Evolutionary conservation across 2,888 invertebrate species (phyloP).

Genomic region (Blastobasis adustella): DNA sequence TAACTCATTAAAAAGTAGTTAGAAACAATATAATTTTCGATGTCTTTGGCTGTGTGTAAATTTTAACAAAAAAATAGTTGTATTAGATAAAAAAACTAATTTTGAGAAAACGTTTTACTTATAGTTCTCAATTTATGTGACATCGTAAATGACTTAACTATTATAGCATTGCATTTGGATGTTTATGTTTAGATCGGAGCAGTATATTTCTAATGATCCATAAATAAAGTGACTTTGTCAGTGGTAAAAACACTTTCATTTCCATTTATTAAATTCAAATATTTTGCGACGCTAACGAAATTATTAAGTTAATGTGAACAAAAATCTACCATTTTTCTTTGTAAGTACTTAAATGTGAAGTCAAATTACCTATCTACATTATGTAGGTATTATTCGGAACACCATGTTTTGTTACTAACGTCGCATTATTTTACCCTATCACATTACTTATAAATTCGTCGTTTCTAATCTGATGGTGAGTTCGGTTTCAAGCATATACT

Average conservation of each 20-base stretch:
- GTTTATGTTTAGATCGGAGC: conserved; percentile 66
- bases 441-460: no score
- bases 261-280: conserved; percentile 23
- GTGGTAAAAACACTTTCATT: conserved; percentile 48
- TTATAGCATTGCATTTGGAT: conserved; percentile 41
- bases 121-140: conserved; percentile 51
- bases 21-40: conserved; percentile 62
- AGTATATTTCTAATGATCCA: conserved; percentile 60
- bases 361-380: no score
- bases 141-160: conserved; percentile 44
- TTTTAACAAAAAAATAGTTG: conserved; percentile 47
- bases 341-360: conserved; percentile 14
- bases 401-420: no score
- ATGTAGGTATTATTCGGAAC: no score
- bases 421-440: no score
- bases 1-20: conserved; percentile 53
- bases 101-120: conserved; percentile 64
- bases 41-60: conserved; percentile 73
- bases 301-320: conserved; percentile 12
- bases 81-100: conserved; percentile 49
- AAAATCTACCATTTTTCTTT: conserved; percentile 65
- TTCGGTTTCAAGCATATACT: no score
- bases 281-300: conserved; percentile 62
- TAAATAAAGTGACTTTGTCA: conserved; percentile 69
- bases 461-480: no score